Evolutionary conservation across 2,797 vertebrate genomes (phyloP), one percentile per base, ranked within the genome.

Genomic region (Pseudopleuronectes americanus): DNA sequence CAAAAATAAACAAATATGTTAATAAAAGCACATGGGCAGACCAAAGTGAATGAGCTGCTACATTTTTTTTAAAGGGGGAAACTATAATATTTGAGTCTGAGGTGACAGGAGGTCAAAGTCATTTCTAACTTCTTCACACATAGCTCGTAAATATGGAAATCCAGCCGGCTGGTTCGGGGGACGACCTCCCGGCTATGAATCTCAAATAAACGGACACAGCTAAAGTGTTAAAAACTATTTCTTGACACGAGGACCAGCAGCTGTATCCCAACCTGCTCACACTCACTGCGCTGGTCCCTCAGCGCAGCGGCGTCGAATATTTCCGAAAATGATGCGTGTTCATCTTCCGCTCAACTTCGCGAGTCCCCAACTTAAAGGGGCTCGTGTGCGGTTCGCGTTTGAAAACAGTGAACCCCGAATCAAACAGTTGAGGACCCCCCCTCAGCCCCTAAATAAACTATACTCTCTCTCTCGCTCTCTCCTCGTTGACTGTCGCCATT

Each of bases 401-500:
- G 58, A 83, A 41, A 45, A 74, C 21, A 71, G 79, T 72, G 67
- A 13, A 38, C 36, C 36, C 36, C 36, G 36, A 12, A 57, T 52
- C 75, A 54, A 72, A 16, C 43, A 19, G 80, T 45, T 74, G 61
- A 89, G 21, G 47, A n/a, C 47, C 47, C 47, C n/a, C 47, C 84
- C 78, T 14, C 76, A 63, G 79, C 53, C 73, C 71, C 43, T 21
- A 16, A 17, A 43, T 52, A 76, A 86, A 68, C 68, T 76, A 5
- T 43, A 74, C 59, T 79, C 81, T 74, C 84, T 74, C 64, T 83
- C 80, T 71, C 84, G 71, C 85, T 31, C 80, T 26, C 60, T 76
- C 80, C 81, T 80, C 58, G 79, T 80, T 82, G 79, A 86, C 89
- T 95, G 94, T 95, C 94, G 94, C 94, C 94, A 95, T 95, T 94